Base-by-base conservation (phyloP, 1,140 invertebrate species). In the Harpegnathos saltator region DNA sequence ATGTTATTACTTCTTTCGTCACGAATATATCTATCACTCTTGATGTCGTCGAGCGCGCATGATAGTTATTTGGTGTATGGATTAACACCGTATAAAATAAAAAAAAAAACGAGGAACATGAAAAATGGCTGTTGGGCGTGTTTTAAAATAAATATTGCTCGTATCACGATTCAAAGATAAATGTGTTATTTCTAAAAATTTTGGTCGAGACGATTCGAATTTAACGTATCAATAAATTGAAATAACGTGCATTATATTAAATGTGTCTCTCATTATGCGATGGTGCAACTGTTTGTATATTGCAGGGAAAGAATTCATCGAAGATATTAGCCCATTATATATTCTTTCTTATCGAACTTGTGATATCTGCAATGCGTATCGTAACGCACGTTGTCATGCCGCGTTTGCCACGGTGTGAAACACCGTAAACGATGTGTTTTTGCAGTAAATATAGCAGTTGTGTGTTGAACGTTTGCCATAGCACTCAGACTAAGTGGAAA, bases 401-500 rank as follows among this genome's bases (percentile, higher is more conserved):
- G 7, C 38, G 7, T 44, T 48, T 48, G 22, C 19, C n/a, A n/a
- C 12, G 15, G 9, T 11, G 3, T 15, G 1, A 62, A 62, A 52
- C 14, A n/a, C n/a, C n/a, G 14, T 12, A 72, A 22, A 44, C 66
- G 54, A n/a, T 66, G 11, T 56, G n/a, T 77, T 54, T 50, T 68
- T 17, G 11, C 61, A 24, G 19, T 66, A 66, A 66, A 48, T 54
- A 58, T n/a, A 56, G 12, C 50, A 56, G 26, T 71, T 71, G 62
- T 14, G 22, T 68, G 65, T 14, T 69, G 52, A 80, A 80, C 50
- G 65, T 80, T 78, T 58, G 52, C 54, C 52, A 71, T 59, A 48
- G 75, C 75, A 80, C 75, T 80, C 54, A 58, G 24, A 24, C n/a
- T 71, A 80, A 80, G 65, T 80, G 65, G 75, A 80, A 80, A 71